Base-by-base conservation (phyloP, 2,888 invertebrate genomes). In the Minunthozetes semirufus region DNA sequence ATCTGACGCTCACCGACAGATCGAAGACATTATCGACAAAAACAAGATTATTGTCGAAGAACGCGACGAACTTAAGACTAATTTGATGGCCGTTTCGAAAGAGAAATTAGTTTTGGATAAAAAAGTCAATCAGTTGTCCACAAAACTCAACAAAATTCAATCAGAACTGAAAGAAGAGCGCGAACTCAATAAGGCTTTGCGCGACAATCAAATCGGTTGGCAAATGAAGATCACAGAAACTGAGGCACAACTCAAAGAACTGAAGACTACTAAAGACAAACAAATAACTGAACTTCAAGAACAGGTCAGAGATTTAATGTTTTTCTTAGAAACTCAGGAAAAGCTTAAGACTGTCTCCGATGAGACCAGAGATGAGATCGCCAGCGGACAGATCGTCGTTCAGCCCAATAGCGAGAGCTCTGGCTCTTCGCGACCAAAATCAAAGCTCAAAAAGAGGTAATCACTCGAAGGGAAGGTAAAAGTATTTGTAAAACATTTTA, bases 261-360 rank as follows among this genome's bases (percentile, higher is more conserved):
- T 81, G 50, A 82, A 81, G 73, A 80, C 81, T 53, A 79, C 81
- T n/a, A 85, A 85, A 78, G 82, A 83, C 22, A 80, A 81, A 68
- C 89, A 95, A 87, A 87, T 94, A n/a, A 79, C 84, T 0, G 94
- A 95, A 25, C 85, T 98, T 42, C 89, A 90, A 79, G 97, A 98
- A 80, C 95, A 99, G 85, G 86, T 99, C 11, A 87, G 93, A 48
- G 99, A 99, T 86, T 87, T 99, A 71, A 95, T 97, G 94, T 95
- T 98, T 85, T 96, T 91, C 83, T 88, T 99, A 80, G 93, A 96
- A 79, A 96, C 95, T 0, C 91, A 92, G 82, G 85, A 87, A 66
- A 86, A 87, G 79, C 78, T 86, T 22, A 77, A 80, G 61, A 76
- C 79, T 50, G 76, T 80, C 17, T 76, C 79, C 8, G 79, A 79